A percentile compares a stretch with the other conserved stretches of the same genome.
Conservation (phyloP, 1,140 invertebrate species). For the Drosophila lowei region DNA sequence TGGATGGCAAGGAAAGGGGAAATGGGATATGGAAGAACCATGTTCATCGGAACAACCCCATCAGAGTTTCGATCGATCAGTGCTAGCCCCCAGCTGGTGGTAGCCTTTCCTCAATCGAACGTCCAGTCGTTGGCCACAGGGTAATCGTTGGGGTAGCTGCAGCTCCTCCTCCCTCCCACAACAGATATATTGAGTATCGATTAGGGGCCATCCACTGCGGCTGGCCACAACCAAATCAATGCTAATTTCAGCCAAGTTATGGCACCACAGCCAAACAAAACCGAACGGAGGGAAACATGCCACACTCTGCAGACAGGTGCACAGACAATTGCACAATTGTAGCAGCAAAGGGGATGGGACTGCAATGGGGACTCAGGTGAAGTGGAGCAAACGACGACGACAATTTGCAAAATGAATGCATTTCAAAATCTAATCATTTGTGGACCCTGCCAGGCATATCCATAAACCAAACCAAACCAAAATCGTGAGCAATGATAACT, state of each 20-base stretch:
- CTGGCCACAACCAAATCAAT: constrained; percentile 43
- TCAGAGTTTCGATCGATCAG: too few species aligned
- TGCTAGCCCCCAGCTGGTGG: too few species aligned
- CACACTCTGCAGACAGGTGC: constrained; percentile 25
- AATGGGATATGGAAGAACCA: background rate
- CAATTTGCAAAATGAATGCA: constrained; percentile 27
- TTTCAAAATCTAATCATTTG: constrained; percentile 51
- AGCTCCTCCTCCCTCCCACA: background rate
- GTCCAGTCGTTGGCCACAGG: constrained; percentile 15
- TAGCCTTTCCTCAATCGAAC: too few species aligned
- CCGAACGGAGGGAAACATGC: constrained; percentile 7
- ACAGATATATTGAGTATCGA: constrained; percentile 33
- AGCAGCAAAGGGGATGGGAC: background rate
- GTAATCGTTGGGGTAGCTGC: background rate
- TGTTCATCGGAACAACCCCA: background rate
- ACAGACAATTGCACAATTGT: constrained; percentile 17
- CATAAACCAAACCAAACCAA: constrained; percentile 33
- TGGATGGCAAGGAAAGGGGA: constrained; percentile 8
- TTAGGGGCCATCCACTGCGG: constrained; percentile 36
- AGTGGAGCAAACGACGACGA: constrained; percentile 31
- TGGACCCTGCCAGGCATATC: constrained; percentile 43
- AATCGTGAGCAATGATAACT: constrained; percentile 60
- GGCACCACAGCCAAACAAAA: constrained; percentile 32
- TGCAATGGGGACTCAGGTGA: constrained; percentile 8
- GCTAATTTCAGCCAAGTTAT: constrained; percentile 50